Conservation (phyloP, 2,888 invertebrate species). For the Lagria hirta region DNA sequence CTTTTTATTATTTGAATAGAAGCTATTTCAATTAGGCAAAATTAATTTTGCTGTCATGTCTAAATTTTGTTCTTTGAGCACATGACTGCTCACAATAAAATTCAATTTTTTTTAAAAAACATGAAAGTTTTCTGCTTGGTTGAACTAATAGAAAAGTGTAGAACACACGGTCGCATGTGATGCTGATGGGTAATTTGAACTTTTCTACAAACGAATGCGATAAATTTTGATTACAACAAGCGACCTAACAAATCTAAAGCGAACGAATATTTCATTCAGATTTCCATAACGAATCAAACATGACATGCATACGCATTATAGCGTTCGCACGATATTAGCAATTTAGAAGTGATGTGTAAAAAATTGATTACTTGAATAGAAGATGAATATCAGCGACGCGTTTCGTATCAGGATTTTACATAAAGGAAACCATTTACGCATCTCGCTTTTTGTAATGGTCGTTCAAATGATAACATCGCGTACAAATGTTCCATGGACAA, state of each 20-base stretch:
- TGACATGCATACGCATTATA: constrained; percentile 37
- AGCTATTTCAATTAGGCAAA: too few species aligned
- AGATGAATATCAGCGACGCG: constrained; percentile 13
- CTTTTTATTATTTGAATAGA: too few species aligned
- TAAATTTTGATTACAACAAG: constrained; percentile 32
- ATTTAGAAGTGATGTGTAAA: constrained; percentile 24
- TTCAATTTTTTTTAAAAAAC: too few species aligned
- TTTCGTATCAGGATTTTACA: constrained; percentile 4
- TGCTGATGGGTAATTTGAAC: constrained; percentile 24
- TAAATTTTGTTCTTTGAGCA: too few species aligned
- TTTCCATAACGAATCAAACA: constrained; percentile 39
- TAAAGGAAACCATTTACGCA: too few species aligned
- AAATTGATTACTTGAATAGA: constrained; percentile 24
- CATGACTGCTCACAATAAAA: too few species aligned
- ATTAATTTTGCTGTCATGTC: too few species aligned
- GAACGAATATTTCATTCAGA: constrained; percentile 39
- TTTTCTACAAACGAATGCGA: constrained; percentile 32
- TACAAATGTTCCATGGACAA: too few species aligned
- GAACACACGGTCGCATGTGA: constrained; percentile 15
- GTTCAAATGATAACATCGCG: too few species aligned
- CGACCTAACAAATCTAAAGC: constrained; percentile 34
- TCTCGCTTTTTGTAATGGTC: too few species aligned
- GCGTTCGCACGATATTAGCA: constrained; percentile 27
- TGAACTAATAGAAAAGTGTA: constrained; percentile 20
- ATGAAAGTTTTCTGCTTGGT: too few species aligned